phyloP scores from a whole-genome alignment of 1,140 invertebrate genomes.

The Manduca sexta region DNA sequence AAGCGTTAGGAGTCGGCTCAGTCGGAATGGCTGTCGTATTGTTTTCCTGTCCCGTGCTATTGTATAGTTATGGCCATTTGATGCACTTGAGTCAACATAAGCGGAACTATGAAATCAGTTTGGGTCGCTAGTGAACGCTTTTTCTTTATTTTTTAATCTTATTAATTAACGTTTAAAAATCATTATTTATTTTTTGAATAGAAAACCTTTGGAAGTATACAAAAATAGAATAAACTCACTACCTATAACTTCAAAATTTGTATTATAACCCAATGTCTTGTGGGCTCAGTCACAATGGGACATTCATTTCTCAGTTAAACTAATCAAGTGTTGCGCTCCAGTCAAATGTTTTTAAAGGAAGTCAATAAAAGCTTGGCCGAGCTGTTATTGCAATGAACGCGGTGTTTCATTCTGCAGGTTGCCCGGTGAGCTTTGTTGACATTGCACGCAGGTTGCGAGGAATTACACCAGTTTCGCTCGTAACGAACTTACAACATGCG shows the following conservation, averaged over 20 bases:
- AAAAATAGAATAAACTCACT: no score
- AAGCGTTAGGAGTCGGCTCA: no score
- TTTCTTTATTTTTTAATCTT: no score
- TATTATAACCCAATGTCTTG: no score
- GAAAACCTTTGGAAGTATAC: no score
- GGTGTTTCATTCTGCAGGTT: conserved; percentile 15
- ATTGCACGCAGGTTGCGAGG: conserved; percentile 19
- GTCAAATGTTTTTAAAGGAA: neutral
- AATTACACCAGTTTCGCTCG: conserved; percentile 21
- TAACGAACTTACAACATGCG: conserved; percentile 15
- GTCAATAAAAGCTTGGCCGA: neutral
- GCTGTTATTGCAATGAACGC: neutral
- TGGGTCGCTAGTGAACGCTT: neutral
- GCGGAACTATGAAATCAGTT: conserved; percentile 11
- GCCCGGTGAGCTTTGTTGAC: conserved; percentile 24
- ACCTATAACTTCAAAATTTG: no score
- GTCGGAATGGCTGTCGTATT: neutral
- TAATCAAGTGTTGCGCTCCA: neutral
- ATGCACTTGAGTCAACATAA: conserved; percentile 37
- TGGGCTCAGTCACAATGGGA: no score
- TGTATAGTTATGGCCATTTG: neutral
- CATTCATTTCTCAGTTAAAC: neutral
- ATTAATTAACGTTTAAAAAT: no score
- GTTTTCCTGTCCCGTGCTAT: neutral
- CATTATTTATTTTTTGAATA: no score